Evolutionary conservation across 2,888 invertebrate genomes (phyloP).

Genomic region (Noctuana brunneofusca): DNA sequence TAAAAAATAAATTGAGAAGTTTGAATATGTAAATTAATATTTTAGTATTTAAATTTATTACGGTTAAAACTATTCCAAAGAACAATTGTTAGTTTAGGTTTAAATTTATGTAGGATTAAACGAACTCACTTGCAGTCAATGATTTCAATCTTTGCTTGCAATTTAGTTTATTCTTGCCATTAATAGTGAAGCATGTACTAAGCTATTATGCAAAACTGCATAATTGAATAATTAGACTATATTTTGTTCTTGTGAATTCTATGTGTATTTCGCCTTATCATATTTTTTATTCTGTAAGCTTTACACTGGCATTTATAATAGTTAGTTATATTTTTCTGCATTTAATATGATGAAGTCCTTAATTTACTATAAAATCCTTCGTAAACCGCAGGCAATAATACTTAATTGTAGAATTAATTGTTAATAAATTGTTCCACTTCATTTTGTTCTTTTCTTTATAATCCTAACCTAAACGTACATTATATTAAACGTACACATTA

Average conservation of each 20-base stretch:
- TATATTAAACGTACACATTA: no score
- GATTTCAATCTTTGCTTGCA: neutral
- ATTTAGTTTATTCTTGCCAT: neutral
- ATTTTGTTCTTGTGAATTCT: no score
- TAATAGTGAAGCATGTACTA: no score
- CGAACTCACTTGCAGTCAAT: neutral
- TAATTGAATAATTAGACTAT: no score
- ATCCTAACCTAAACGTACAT: no score
- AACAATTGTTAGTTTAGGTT: constrained; percentile 39
- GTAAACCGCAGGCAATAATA: constrained; percentile 55
- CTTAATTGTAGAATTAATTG: constrained; percentile 56
- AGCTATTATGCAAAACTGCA: neutral
- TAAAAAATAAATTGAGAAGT: neutral
- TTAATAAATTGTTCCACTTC: constrained; percentile 24
- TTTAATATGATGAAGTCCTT: neutral
- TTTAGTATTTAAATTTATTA: constrained; percentile 25
- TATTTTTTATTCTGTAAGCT: no score
- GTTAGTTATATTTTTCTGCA: neutral
- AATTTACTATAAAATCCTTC: neutral
- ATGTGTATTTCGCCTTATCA: no score
- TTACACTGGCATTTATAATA: no score
- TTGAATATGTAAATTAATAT: constrained; percentile 6
- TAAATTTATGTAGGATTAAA: constrained; percentile 17
- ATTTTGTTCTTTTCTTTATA: constrained; percentile 28
- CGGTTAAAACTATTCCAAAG: constrained; percentile 41